These are phyloP conservation scores for Nebria brevicollis DNA, from an alignment of 2,888 invertebrate genomes.

Conservation along the genomic window DNA sequence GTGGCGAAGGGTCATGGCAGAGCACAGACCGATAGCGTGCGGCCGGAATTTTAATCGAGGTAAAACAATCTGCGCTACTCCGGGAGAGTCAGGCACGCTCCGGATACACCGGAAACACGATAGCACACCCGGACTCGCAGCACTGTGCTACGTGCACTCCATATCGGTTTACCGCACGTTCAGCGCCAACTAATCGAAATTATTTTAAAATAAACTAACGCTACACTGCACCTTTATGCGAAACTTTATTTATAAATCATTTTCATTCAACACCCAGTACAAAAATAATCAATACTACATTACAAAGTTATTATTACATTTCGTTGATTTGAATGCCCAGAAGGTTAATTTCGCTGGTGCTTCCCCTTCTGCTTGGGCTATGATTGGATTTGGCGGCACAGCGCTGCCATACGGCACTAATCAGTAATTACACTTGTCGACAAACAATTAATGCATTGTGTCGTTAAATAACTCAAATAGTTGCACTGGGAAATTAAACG, in stretches of 20 bases:
- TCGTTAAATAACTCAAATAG: conserved; percentile 41
- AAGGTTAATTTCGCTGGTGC: not conserved
- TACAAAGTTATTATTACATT: no score
- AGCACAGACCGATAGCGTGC: conserved; percentile 57
- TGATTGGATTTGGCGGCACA: not conserved
- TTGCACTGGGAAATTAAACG: conserved; percentile 39
- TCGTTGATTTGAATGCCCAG: not conserved
- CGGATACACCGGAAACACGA: conserved; percentile 45
- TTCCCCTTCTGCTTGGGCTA: conserved; percentile 2
- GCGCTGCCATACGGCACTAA: conserved; percentile 17
- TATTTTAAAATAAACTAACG: conserved; percentile 38
- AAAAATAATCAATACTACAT: not conserved
- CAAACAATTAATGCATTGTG: conserved; percentile 48
- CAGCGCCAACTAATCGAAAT: conserved; percentile 40
- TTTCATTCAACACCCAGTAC: not conserved
- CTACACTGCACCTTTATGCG: conserved; percentile 1
- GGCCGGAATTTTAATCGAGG: conserved; percentile 63
- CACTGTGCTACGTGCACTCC: conserved; percentile 16
- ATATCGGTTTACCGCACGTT: conserved; percentile 43
- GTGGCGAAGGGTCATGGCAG: conserved; percentile 47
- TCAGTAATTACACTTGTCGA: conserved; percentile 48
- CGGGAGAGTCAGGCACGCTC: conserved; percentile 26
- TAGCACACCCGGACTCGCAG: conserved; percentile 38
- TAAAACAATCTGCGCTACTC: conserved; percentile 61
- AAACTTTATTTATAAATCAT: conserved; percentile 32